These are phyloP conservation scores for Syngnathoides biaculeatus DNA, from an alignment of 2,113 vertebrate genomes.

Conservation along the genomic window DNA sequence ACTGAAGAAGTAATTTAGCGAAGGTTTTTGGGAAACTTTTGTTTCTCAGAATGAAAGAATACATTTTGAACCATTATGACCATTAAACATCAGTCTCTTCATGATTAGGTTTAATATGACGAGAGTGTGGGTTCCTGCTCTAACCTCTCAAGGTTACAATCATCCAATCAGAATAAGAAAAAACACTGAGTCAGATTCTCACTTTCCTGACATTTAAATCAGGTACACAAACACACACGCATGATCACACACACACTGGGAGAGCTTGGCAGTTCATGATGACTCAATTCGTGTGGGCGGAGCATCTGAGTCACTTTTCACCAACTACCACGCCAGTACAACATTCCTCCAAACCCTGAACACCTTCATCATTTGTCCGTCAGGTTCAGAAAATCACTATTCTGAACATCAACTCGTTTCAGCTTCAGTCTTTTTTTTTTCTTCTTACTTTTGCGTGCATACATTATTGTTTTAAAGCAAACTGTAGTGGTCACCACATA, in stretches of 20 bases:
- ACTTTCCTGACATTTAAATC: conserved; percentile 69
- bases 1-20: too few species aligned
- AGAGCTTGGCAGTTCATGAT: conserved; percentile 52
- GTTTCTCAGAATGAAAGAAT: neutral
- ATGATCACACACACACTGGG: conserved; percentile 26
- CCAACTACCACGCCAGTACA: conserved; percentile 55
- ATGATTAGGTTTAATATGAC: conserved; percentile 4
- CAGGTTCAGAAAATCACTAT: conserved; percentile 17
- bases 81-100: conserved; percentile 6
- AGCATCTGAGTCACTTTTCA: conserved; percentile 67
- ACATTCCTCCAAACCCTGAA: conserved; percentile 50
- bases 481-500: neutral
- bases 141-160: conserved; percentile 17
- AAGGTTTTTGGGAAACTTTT: neutral
- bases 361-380: conserved; percentile 23
- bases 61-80: neutral
- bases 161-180: conserved; percentile 33
- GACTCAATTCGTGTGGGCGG: conserved; percentile 64
- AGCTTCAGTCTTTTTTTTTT: neutral
- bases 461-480: neutral
- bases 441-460: neutral
- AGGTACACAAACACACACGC: conserved; percentile 46
- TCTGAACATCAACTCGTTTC: conserved; percentile 2
- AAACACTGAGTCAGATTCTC: conserved; percentile 53
- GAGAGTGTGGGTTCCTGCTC: conserved; percentile 18